Evolutionary conservation across 2,797 vertebrate species (phyloP).

Genomic region (Lindbergichthys nudifrons): DNA sequence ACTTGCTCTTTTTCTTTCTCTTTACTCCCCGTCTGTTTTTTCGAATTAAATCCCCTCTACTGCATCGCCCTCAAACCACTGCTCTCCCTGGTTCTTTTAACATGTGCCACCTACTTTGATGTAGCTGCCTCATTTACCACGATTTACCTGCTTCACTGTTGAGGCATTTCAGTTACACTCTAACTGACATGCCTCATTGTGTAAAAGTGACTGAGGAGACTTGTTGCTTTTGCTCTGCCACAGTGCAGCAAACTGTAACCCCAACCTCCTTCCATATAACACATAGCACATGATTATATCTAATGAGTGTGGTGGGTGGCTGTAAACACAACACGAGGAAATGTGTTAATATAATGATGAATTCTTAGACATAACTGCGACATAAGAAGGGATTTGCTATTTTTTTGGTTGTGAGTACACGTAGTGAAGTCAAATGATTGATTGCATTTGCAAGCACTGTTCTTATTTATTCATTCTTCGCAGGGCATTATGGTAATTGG

Average conservation of each 20-base stretch:
- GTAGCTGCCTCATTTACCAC: constrained; percentile 63
- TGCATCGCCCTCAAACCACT: constrained; percentile 53
- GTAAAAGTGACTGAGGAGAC: constrained; percentile 57
- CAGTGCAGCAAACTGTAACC: constrained; percentile 32
- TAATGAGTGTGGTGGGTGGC: constrained; percentile 7
- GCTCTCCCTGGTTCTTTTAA: constrained; percentile 47
- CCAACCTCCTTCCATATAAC: constrained; percentile 15
- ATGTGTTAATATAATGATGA: constrained; percentile 9
- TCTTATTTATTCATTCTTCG: constrained; percentile 12
- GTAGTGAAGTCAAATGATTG: constrained; percentile 6
- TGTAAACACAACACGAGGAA: constrained; percentile 12
- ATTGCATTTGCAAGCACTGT: constrained; percentile 13
- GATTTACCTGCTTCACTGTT: constrained; percentile 68
- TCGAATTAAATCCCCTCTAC: constrained; percentile 45
- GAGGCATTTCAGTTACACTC: constrained; percentile 58
- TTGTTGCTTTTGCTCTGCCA: constrained; percentile 38
- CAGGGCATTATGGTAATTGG: constrained; percentile 20
- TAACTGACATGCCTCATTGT: constrained; percentile 48
- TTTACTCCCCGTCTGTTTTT: constrained; percentile 29
- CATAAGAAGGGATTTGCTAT: neutral
- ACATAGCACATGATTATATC: constrained; percentile 3
- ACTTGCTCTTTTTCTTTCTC: neutral
- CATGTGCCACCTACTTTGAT: constrained; percentile 63
- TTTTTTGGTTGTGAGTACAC: constrained; percentile 1
- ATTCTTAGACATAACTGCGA: constrained; percentile 1